Conservation (phyloP, 2,797 vertebrate species). For the Hemitrygon akajei region DNA sequence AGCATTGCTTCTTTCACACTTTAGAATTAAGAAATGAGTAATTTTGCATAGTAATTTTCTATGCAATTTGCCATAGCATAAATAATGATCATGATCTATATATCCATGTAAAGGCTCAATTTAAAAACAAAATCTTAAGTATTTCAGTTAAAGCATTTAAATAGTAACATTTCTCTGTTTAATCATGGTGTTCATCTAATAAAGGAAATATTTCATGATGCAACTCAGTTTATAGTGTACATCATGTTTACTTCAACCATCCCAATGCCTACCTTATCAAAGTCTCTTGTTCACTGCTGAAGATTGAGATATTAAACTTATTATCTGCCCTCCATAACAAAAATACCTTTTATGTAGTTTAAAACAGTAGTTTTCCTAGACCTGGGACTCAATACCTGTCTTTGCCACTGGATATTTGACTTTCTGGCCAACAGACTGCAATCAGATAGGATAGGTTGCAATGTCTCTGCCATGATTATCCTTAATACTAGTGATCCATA, state of each 20-base stretch:
- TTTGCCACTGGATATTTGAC: too few species aligned
- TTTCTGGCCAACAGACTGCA: too few species aligned
- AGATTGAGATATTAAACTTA: background rate
- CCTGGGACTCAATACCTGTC: too few species aligned
- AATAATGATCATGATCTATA: background rate
- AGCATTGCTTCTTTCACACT: background rate
- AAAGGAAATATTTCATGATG: background rate
- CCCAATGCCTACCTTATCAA: background rate
- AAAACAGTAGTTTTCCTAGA: background rate
- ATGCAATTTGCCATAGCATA: background rate
- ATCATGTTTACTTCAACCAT: background rate
- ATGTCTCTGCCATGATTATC: too few species aligned
- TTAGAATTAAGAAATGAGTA: background rate
- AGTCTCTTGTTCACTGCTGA: background rate
- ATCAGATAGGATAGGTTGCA: too few species aligned
- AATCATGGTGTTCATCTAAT: background rate
- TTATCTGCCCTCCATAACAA: background rate
- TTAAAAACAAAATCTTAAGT: background rate
- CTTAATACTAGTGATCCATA: too few species aligned
- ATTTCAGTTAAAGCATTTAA: background rate
- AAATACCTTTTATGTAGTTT: background rate
- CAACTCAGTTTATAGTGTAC: background rate
- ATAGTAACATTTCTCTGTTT: background rate
- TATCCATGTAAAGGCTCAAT: too few species aligned
- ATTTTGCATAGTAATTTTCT: background rate